phyloP scores from a whole-genome alignment of 1,140 invertebrate genomes.

The Dreissena polymorpha region DNA sequence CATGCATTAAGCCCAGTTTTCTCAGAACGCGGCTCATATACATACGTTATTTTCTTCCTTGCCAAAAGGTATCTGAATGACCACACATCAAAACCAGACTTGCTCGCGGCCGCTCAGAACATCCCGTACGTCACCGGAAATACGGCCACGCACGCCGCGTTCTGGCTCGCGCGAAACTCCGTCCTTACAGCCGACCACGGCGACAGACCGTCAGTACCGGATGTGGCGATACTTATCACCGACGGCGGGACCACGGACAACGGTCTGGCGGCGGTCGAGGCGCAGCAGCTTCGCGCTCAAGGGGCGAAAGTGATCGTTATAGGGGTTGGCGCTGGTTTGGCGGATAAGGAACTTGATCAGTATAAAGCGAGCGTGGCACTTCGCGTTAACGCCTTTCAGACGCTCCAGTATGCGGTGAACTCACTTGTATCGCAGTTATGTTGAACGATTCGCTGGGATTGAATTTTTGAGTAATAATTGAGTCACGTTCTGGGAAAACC shows the following conservation, averaged over 20 bases:
- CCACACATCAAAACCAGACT: conserved; percentile 4
- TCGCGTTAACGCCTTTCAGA: neutral
- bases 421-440: neutral
- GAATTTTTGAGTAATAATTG: no score
- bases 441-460: no score
- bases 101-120: neutral
- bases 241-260: conserved; percentile 29
- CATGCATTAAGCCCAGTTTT: no score
- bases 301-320: conserved; percentile 18
- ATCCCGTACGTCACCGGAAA: conserved; percentile 4
- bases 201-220: conserved; percentile 18
- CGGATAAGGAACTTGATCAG: conserved; percentile 8
- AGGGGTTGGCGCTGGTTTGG: conserved; percentile 11
- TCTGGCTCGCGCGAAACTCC: conserved; percentile 18
- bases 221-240: conserved; percentile 20
- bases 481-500: no score
- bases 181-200: conserved; percentile 28
- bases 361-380: neutral
- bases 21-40: no score
- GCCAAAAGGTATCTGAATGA: conserved; percentile 34
- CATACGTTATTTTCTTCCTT: no score
- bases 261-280: conserved; percentile 21
- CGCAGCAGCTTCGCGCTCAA: neutral
- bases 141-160: conserved; percentile 32
- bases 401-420: neutral